A percentile compares a stretch with the other conserved stretches of the same genome.
Evolutionary conservation across 2,797 vertebrate species (phyloP).

Genomic region (Tapera naevia): DNA sequence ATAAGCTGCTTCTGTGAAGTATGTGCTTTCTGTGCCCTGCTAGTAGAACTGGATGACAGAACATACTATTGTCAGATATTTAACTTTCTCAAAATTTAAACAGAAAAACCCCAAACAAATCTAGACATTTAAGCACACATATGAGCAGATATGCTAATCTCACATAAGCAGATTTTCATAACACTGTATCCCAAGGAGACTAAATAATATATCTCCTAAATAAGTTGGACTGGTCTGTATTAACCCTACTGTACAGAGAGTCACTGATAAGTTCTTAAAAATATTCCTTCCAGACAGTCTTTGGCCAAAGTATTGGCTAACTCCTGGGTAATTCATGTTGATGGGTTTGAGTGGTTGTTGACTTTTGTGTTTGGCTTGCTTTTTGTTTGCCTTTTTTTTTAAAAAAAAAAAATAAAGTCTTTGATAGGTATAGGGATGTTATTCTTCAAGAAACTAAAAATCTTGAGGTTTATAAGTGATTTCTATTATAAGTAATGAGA

Average conservation of each 20-base stretch:
- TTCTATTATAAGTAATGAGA: not conserved
- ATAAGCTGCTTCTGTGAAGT: not conserved
- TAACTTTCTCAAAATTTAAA: not conserved
- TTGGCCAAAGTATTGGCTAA: not conserved
- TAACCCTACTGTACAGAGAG: not conserved
- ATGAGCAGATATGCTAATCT: not conserved
- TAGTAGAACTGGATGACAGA: not conserved
- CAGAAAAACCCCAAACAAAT: not conserved
- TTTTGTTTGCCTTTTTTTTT: not conserved
- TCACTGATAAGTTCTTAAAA: not conserved
- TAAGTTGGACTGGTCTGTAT: not conserved
- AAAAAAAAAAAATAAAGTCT: not conserved
- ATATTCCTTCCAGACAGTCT: not conserved
- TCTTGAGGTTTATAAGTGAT: not conserved
- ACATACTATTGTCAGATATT: not conserved
- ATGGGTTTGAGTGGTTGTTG: not conserved
- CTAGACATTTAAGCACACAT: not conserved
- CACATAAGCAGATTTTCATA: not conserved
- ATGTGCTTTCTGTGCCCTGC: not conserved
- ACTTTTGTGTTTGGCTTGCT: not conserved
- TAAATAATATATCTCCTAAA: not conserved
- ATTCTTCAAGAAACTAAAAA: not conserved
- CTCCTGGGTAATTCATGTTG: not conserved
- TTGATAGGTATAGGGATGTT: not conserved
- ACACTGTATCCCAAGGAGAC: not conserved